Evolutionary conservation across 2,113 vertebrate genomes (phyloP).

Genomic region (Pseudopipra pipra): DNA sequence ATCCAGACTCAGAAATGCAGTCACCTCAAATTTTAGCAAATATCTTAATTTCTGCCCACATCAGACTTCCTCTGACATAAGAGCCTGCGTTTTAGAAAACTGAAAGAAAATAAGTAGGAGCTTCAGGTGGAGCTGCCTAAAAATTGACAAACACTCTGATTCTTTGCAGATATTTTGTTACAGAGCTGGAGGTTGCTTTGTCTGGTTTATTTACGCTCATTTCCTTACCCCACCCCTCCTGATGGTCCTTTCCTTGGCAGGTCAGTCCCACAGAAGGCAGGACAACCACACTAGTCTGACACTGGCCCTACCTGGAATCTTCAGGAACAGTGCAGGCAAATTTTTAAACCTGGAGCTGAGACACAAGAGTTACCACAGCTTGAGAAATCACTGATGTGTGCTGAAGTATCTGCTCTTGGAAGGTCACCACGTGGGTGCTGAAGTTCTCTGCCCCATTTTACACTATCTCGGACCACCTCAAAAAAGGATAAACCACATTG

Average conservation of each 20-base stretch:
- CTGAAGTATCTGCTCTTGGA: not conserved
- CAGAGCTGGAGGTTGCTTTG: not conserved
- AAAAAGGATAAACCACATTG: not conserved
- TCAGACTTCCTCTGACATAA: not conserved
- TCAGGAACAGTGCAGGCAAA: not conserved
- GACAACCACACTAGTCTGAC: not conserved
- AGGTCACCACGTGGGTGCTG: not conserved
- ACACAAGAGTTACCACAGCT: accelerated
- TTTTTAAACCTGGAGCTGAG: not conserved
- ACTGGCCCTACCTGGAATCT: not conserved
- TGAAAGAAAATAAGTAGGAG: not conserved
- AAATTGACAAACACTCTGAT: not conserved
- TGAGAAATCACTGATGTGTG: not conserved
- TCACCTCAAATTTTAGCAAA: not conserved
- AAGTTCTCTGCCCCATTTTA: not conserved
- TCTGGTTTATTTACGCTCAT: not conserved
- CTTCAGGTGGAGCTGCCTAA: not conserved
- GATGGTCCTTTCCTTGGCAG: not conserved
- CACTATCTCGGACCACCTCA: not conserved
- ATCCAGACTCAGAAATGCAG: not conserved
- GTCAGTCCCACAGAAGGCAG: not conserved
- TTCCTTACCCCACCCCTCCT: not conserved
- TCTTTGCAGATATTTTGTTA: not conserved
- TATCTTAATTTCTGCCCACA: not conserved
- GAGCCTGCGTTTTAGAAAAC: accelerated